A percentile compares a stretch with the other conserved stretches of the same genome.
Conservation (phyloP, 2,113 vertebrate genomes). For the Tenrec ecaudatus region DNA sequence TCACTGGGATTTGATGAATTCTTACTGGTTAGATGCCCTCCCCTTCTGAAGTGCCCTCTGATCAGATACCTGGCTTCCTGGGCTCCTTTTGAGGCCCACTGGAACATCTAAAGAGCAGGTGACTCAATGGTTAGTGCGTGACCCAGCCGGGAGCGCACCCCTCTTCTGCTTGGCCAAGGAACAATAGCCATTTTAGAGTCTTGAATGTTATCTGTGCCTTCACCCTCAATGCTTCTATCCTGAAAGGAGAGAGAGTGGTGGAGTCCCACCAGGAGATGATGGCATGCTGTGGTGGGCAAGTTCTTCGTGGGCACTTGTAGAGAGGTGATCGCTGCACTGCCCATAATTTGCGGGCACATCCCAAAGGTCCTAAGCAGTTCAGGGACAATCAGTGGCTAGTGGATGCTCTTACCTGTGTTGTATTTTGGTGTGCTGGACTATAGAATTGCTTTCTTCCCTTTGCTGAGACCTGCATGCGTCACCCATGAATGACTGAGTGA, state of each 20-base stretch:
- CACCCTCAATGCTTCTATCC: background rate
- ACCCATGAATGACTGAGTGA: slow-evolving; percentile 9
- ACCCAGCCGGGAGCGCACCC: background rate
- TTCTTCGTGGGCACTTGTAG: background rate
- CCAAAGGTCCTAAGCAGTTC: background rate
- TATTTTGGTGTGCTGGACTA: background rate
- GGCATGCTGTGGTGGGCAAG: rapidly evolving
- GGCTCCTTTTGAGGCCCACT: background rate
- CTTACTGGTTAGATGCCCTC: background rate
- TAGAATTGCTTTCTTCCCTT: background rate
- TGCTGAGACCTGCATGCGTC: background rate
- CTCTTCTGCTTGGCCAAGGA: background rate
- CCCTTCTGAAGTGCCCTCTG: background rate
- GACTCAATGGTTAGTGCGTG: rapidly evolving
- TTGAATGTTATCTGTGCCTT: background rate
- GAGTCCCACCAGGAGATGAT: background rate
- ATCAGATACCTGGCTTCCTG: background rate
- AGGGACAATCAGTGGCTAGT: too few species aligned
- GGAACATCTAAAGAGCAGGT: background rate
- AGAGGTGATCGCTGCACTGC: background rate
- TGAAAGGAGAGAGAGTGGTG: background rate
- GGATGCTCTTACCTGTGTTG: too few species aligned
- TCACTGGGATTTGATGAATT: background rate
- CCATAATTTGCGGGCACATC: background rate
- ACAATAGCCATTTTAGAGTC: background rate